A percentile compares a stretch with the other conserved stretches of the same genome.
Conservation (phyloP, 2,113 vertebrate genomes). For the Zonotrichia leucophrys region DNA sequence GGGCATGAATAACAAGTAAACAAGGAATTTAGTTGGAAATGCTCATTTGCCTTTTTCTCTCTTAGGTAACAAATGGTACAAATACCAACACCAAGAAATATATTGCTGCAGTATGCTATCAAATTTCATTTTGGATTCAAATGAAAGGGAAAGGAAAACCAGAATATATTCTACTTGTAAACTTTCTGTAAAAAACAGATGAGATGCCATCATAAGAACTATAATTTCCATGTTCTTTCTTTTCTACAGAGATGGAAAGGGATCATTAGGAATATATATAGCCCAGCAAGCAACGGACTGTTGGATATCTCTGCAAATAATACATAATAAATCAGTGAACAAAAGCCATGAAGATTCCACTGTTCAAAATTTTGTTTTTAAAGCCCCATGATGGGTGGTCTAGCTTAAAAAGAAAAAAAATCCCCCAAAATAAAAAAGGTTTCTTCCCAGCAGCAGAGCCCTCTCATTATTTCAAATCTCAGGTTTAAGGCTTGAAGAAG, state of each 20-base stretch:
- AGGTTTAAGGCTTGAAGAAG: constrained; percentile 39
- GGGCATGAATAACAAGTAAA: background rate
- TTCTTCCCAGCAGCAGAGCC: constrained; percentile 9
- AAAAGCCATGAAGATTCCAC: background rate
- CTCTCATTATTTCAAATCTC: constrained; percentile 59
- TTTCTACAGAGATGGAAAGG: constrained; percentile 4
- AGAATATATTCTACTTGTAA: background rate
- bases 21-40: background rate
- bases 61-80: background rate
- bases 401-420: background rate
- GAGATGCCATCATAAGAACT: background rate
- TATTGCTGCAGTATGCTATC: background rate
- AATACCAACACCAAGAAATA: background rate
- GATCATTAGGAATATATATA: constrained; percentile 31
- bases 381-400: background rate
- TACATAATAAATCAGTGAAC: background rate
- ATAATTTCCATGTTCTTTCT: constrained; percentile 27
- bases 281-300: background rate
- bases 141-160: constrained; percentile 12
- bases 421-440: background rate
- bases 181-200: constrained; percentile 15
- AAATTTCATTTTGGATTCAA: background rate
- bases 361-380: background rate
- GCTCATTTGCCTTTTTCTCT: background rate
- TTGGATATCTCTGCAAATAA: constrained; percentile 7